Base-by-base conservation (phyloP, 1,140 invertebrate species). In the Eriosoma lanigerum region DNA sequence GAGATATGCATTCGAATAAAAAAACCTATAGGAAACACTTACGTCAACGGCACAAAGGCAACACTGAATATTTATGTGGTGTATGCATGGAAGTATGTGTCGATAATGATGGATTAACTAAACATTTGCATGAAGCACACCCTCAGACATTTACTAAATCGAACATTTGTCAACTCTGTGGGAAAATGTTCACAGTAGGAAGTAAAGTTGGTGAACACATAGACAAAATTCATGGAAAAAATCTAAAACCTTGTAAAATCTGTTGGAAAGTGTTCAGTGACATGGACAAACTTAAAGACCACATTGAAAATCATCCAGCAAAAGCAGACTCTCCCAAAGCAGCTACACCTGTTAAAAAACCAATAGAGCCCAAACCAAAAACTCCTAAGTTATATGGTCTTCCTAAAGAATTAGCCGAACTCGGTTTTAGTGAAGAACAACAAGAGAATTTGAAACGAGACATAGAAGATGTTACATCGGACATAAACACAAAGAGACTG, bases 141-240 rank as follows among this genome's bases (percentile, higher is more conserved):
- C 84, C 85, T 26, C 85, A 86, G 26, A 85, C 88, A 21, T 82
- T 90, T 4, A 84, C 85, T 8, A 88, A 87, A 48, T 86, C 88
- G 0, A 89, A 89, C 56, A 89, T 88, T 2, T 90, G 89, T 82
- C 87, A 88, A 21, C 87, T 90, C 3, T 90, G 90, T 82, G 90
- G 89, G 0, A 90, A 90, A 83, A 88, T 88, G 64, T 90, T 89
- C 80, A 88, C 88, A 0, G 89, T 87, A 0, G 89, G 89, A 70
- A 89, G 89, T 87, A 90, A 90, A 83, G 88, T 89, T 0, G 88
- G 88, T 21, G 89, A 90, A 82, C 90, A 90, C 82, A 86, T 89
- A n/a, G 89, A 89, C 81, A 89, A 89, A 81, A 88, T 87, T 50
- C 90, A 90, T 81, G 89, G 89, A 0, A 86, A 88, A 73, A 88